A percentile compares a stretch with the other conserved stretches of the same genome.
These are phyloP conservation scores for Discoglossus pictus DNA, from an alignment of 2,797 vertebrate genomes.

Conservation along the genomic window DNA sequence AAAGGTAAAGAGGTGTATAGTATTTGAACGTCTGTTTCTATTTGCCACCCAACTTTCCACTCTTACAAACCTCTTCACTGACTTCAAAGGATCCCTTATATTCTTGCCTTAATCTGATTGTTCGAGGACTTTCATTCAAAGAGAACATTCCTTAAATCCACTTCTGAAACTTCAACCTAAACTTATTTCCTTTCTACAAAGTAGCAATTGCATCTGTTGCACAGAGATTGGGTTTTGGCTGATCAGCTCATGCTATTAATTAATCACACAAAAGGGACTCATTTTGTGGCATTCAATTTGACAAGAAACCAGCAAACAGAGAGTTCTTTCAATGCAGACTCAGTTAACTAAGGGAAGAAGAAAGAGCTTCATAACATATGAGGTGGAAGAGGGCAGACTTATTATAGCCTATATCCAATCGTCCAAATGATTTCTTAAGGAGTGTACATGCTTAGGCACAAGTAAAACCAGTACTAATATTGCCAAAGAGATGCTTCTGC, in stretches of 20 bases:
- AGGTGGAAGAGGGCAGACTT: slow-evolving; percentile 84
- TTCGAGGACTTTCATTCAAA: slow-evolving; percentile 95
- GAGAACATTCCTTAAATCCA: slow-evolving; percentile 84
- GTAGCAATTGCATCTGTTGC: slow-evolving; percentile 94
- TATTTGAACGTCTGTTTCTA: slow-evolving; percentile 85
- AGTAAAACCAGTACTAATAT: slow-evolving; percentile 67
- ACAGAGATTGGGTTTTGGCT: slow-evolving; percentile 79
- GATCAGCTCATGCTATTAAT: slow-evolving; percentile 95
- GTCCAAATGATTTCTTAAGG: slow-evolving; percentile 88
- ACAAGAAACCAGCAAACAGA: slow-evolving; percentile 90
- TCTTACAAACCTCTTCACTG: slow-evolving; percentile 87
- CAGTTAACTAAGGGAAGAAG: slow-evolving; percentile 82
- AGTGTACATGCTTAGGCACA: slow-evolving; percentile 74
- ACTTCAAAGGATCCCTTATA: slow-evolving; percentile 92
- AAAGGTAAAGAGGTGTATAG: slow-evolving; percentile 85
- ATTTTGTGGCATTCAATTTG: slow-evolving; percentile 97
- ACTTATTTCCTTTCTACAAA: slow-evolving; percentile 87
- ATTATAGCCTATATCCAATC: slow-evolving; percentile 86
- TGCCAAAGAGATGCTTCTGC: slow-evolving; percentile 63
- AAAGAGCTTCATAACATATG: slow-evolving; percentile 80
- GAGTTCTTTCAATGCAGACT: slow-evolving; percentile 89
- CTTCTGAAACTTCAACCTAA: slow-evolving; percentile 87
- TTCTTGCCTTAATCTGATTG: slow-evolving; percentile 93
- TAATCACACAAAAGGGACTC: slow-evolving; percentile 97
- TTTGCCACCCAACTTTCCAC: slow-evolving; percentile 91